A percentile compares a stretch with the other conserved stretches of the same genome.
Evolutionary conservation across 1,140 invertebrate genomes (phyloP).

Genomic region (Nasonia longicornis): DNA sequence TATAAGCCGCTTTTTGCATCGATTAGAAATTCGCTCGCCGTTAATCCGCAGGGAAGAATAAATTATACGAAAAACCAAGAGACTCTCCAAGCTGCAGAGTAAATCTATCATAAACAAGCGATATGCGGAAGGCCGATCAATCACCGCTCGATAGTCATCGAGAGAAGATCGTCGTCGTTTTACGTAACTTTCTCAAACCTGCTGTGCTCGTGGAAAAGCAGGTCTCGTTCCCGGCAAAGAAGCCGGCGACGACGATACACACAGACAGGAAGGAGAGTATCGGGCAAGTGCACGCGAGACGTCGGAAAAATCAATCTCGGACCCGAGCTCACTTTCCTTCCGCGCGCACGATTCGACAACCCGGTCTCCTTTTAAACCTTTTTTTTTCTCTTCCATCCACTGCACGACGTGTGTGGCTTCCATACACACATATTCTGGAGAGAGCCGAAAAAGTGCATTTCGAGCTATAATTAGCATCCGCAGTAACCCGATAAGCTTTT

Average conservation of each 20-base stretch:
- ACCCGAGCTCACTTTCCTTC: slow-evolving; percentile 35
- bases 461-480: too few relatives aligned
- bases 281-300: slow-evolving; percentile 14
- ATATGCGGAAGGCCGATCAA: background rate
- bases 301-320: slow-evolving; percentile 40
- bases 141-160: too few relatives aligned
- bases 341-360: slow-evolving; percentile 7
- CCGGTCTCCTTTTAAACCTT: background rate
- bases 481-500: too few relatives aligned
- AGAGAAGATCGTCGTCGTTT: slow-evolving; percentile 17
- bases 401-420: background rate
- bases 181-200: slow-evolving; percentile 35
- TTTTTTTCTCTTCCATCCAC: background rate
- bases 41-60: background rate
- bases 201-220: background rate
- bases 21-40: background rate
- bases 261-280: background rate
- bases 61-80: background rate
- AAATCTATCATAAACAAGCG: background rate
- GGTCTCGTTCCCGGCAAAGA: slow-evolving; percentile 9
- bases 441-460: too few relatives aligned
- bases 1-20: background rate
- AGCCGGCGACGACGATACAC: background rate
- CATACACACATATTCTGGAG: too few relatives aligned
- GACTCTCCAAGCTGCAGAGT: background rate